phyloP scores from a whole-genome alignment of 2,797 vertebrate genomes.

The Arctocebus calabarensis region DNA sequence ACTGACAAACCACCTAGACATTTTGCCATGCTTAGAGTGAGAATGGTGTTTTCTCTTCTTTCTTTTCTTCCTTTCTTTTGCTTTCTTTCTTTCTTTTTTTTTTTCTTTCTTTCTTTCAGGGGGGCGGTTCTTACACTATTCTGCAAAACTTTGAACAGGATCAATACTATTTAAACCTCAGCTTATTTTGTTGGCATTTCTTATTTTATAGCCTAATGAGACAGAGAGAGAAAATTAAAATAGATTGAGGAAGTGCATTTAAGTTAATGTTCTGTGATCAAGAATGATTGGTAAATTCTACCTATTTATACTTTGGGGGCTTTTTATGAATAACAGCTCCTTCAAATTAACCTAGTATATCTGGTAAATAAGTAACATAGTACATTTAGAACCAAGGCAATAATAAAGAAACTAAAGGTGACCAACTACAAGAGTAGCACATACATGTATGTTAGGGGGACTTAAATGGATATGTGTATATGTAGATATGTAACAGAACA shows the following conservation, averaged over 20 bases:
- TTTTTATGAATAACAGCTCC: background rate
- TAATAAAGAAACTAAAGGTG: background rate
- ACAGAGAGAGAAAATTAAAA: background rate
- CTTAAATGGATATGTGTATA: background rate
- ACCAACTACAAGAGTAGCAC: background rate
- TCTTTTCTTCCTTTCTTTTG: background rate
- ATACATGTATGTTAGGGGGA: background rate
- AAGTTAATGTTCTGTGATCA: constrained; percentile 52
- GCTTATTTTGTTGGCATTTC: constrained; percentile 1
- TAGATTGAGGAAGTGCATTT: background rate
- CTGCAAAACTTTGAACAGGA: background rate
- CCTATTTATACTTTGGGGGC: background rate
- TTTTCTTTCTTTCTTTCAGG: too few relatives aligned
- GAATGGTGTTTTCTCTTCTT: constrained; percentile 73
- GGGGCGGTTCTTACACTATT: background rate
- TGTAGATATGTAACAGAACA: background rate
- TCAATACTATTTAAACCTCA: constrained; percentile 49
- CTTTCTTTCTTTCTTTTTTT: too few relatives aligned
- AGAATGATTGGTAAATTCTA: background rate
- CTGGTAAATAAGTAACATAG: background rate
- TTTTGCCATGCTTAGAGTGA: constrained; percentile 76
- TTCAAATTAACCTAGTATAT: constrained; percentile 30
- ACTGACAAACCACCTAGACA: constrained; percentile 80
- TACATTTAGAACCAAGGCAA: background rate
- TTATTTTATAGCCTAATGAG: constrained; percentile 22